Base-by-base conservation (phyloP, 2,797 vertebrate genomes). In the Meriones psammophilus region DNA sequence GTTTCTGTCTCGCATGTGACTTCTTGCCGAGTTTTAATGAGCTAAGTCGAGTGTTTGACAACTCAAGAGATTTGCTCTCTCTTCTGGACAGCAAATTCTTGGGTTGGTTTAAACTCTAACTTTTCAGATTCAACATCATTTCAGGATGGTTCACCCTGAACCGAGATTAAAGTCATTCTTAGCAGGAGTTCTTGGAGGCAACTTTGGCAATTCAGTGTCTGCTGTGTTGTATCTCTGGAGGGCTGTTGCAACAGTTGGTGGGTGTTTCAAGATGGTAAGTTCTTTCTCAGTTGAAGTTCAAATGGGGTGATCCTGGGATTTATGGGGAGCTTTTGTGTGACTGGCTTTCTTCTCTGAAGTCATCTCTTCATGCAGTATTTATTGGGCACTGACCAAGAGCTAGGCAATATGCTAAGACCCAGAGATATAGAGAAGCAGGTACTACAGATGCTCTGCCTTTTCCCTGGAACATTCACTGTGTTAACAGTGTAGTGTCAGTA, bases 141-240 rank as follows among this genome's bases (percentile, higher is more conserved):
- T 28, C 17, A 15, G 1, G 42, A 42, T 36, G 24, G 18, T 89
- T 95, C 71, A 20, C 2, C 18, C 13, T 8, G 74, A 83, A 20
- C 71, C 66, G 66, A 42, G 54, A n/a, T 80, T 86, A 54, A 87
- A 96, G 81, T 42, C 86, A 96, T 96, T 81, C 36, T 92, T 89
- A 13, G 17, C 9, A 36, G 66, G 18, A 89, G 58, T 76, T 89
- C 60, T 92, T 56, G 71, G 90, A 68, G 33, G 88, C 71, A 66
- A 28, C 42, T 39, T 88, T 54, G 33, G 69, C 4, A 8, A 33
- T 62, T 89, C 54, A 33, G 10, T 12, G 1, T 83, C 33, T 56
- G 7, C 22, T 73, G 24, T 76, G 14, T 69, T 74, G 28, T 28
- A 54, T 92, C 54, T 68, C n/a, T 20, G 39, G 58, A 26, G 18